Evolutionary conservation across 1,140 invertebrate species (phyloP).

Genomic region (Gyrodactylus bullatarudis): DNA sequence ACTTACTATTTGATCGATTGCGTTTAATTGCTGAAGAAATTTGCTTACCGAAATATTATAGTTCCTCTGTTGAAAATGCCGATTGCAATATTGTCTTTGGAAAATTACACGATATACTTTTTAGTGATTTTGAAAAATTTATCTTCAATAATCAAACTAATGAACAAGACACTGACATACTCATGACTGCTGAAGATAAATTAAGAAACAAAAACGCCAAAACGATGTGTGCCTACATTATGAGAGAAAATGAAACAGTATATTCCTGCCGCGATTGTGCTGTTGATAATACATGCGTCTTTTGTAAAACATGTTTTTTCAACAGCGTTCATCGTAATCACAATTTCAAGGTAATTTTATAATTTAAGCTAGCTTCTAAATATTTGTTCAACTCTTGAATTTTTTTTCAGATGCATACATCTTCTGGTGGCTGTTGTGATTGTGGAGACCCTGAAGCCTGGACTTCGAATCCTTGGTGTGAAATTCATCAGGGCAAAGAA

Average conservation of each 20-base stretch:
- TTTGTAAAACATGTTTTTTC: not conserved
- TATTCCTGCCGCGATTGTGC: slow-evolving; percentile 1
- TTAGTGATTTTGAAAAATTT: not conserved
- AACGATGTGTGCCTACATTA: not conserved
- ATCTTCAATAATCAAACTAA: not conserved
- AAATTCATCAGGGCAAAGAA: not conserved
- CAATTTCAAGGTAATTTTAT: not conserved
- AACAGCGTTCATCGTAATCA: not conserved
- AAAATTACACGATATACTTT: not conserved
- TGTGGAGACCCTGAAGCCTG: slow-evolving; percentile 5
- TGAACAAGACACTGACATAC: not conserved
- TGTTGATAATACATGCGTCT: slow-evolving; percentile 1
- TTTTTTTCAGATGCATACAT: slow-evolving; percentile 3
- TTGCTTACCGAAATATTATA: not conserved
- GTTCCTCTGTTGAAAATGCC: not conserved
- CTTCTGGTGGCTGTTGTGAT: slow-evolving; percentile 5
- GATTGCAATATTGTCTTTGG: not conserved
- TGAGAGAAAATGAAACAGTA: not conserved
- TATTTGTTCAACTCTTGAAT: not conserved
- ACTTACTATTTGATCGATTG: not conserved
- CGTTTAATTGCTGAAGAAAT: not conserved
- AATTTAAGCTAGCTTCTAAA: not conserved
- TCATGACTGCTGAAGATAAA: not conserved
- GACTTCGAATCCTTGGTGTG: not conserved
- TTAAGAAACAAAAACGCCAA: not conserved